Percentiles rank a stretch among this genome's conserved stretches.
Conservation (phyloP, 2,113 vertebrate species). For the Tragelaphus scriptus region DNA sequence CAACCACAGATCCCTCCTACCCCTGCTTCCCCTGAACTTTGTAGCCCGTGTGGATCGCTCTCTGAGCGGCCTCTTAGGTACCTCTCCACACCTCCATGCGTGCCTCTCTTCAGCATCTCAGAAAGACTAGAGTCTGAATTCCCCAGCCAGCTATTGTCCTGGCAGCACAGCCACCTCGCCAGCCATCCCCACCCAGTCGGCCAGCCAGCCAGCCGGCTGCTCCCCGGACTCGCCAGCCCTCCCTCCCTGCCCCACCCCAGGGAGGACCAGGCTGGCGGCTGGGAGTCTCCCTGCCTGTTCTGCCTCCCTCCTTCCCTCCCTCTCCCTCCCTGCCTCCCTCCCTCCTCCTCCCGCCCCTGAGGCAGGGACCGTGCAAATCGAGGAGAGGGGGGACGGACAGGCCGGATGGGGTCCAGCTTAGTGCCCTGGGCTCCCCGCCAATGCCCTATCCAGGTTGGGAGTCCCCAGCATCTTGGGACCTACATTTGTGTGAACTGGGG, state of each 20-base stretch:
- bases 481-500: not conserved
- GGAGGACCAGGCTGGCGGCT: slow-evolving; percentile 48
- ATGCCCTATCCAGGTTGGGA: not conserved
- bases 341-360: slow-evolving; percentile 62
- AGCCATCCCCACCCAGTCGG: slow-evolving; percentile 28
- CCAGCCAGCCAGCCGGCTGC: not conserved
- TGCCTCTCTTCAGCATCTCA: slow-evolving; percentile 31
- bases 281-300: slow-evolving; percentile 58
- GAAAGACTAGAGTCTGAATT: slow-evolving; percentile 36
- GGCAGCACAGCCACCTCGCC: not conserved
- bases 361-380: slow-evolving; percentile 68
- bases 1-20: not conserved
- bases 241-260: slow-evolving; percentile 36
- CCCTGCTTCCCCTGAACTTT: not conserved
- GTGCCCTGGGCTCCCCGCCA: not conserved
- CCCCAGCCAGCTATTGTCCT: slow-evolving; percentile 45
- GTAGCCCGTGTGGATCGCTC: not conserved
- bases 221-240: not conserved
- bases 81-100: not conserved
- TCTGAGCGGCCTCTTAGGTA: not conserved
- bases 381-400: slow-evolving; percentile 60
- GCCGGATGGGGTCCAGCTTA: slow-evolving; percentile 23
- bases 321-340: slow-evolving; percentile 31
- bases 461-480: not conserved
- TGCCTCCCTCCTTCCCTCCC: slow-evolving; percentile 18